A percentile compares a stretch with the other conserved stretches of the same genome.
Conservation (phyloP, 2,797 vertebrate species). For the Bovichtus diacanthus region DNA sequence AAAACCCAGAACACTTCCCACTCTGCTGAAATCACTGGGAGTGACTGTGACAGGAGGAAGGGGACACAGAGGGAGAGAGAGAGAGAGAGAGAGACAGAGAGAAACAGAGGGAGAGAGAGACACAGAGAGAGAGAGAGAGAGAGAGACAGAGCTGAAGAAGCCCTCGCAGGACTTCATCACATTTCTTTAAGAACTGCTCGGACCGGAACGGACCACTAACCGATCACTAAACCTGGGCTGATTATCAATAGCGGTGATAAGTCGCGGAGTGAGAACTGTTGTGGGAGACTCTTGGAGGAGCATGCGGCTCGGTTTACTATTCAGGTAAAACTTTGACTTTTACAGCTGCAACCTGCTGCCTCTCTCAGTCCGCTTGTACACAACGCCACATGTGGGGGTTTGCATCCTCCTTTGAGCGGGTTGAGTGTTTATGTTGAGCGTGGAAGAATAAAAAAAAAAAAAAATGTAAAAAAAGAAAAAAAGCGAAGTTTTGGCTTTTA, state of each 20-base stretch:
- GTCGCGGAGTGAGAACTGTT: constrained; percentile 26
- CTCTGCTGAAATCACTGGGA: constrained; percentile 75
- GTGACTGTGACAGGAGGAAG: constrained; percentile 78
- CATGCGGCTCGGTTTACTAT: constrained; percentile 76
- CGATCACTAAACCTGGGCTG: constrained; percentile 45
- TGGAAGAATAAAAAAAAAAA: too few species aligned
- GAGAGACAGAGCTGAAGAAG: constrained; percentile 50
- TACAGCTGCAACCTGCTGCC: constrained; percentile 53
- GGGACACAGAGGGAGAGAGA: constrained; percentile 56
- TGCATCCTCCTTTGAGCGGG: constrained; percentile 17
- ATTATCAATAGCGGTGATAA: constrained; percentile 33
- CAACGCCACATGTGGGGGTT: constrained; percentile 26
- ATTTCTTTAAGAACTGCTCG: constrained; percentile 43
- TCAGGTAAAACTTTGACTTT: constrained; percentile 80
- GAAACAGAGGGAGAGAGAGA: constrained; percentile 35
- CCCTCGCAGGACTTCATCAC: constrained; percentile 49
- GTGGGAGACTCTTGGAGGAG: constrained; percentile 52
- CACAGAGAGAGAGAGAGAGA: constrained; percentile 36
- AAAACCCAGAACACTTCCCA: constrained; percentile 71
- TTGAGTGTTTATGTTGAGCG: neutral
- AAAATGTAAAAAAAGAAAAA: too few species aligned
- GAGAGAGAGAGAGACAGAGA: constrained; percentile 39
- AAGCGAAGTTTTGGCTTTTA: too few species aligned
- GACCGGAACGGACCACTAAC: constrained; percentile 37
- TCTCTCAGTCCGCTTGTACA: constrained; percentile 10